Evolutionary conservation across 2,888 invertebrate genomes (phyloP), one percentile per base, ranked within the genome.

Genomic region (Hypolimnas misippus): DNA sequence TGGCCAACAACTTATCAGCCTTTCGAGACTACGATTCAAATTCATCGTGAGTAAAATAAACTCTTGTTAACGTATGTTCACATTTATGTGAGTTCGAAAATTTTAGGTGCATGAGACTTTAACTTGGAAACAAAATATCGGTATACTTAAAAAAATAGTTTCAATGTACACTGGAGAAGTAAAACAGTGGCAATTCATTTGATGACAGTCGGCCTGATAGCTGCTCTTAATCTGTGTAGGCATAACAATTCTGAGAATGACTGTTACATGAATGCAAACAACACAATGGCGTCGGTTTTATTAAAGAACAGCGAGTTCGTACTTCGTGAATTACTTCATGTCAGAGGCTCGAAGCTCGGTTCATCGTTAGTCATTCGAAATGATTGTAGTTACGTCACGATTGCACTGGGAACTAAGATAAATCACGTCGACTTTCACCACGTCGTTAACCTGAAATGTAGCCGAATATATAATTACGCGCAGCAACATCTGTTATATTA

Each of bases 351-450:
- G 7, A 62, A 67, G 67, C 60, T 58, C 50, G 57, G 51, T 67
- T 65, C 62, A 62, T 64, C 65, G 63, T 64, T 63, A 63, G 63
- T 65, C 63, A 63, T 58, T 67, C 62, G 65, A 63, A 68, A 70
- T 67, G 67, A 70, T 66, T 60, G 61, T 58, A 68, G 64, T 73
- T 73, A 70, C 71, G 69, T 74, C 70, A 73, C 62, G 62, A 65
- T 70, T 68, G 50, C 57, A 70, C 68, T 57, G 66, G 68, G 66
- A 70, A 68, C 65, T 63, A 57, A 70, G 70, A 70, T 65, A 69
- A 72, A 70, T 70, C 67, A 66, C 63, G 57, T 53, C 46, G 57
- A 69, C 73, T 75, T 75, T 75, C 74, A 69, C 74, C 67, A 62
- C 64, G 62, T 68, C 66, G 70, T 71, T 71, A 68, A 68, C 66